Base-by-base conservation (phyloP, 1,140 invertebrate species). In the Campoletis sonorensis region DNA sequence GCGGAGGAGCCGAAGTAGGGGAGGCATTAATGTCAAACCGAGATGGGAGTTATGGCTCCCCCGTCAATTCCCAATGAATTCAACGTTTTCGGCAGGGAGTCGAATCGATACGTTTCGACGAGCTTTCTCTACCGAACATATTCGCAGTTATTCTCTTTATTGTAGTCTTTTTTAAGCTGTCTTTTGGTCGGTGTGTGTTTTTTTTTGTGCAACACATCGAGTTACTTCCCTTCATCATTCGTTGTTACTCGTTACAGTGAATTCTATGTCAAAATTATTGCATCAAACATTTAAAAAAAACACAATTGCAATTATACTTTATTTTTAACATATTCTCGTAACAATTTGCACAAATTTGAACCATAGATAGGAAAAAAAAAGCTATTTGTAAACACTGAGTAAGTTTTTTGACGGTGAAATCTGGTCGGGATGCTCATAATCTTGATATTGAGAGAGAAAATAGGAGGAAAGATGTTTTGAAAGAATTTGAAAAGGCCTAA, bases 21-120 rank as follows among this genome's bases (percentile, higher is more conserved):
- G 88, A 88, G 86, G 89, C 91, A 92, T 92, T 92, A 92, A 91
- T 88, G 91, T 92, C 91, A 91, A 91, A 91, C 86, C 86, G 87
- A 91, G 89, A 92, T 89, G 90, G 87, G 86, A 92, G 88, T 92
- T 92, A 92, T 92, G 90, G 91, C 90, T 92, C 91, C 91, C 91
- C 90, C 91, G 91, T 92, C 91, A 92, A 91, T 92, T 92, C 89
- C 88, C 89, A 92, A 92, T 90, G 91, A 92, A 92, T 92, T 92
- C 90, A 91, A 89, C 91, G 87, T 92, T 92, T 92, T 92, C 89
- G 86, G 86, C 85, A 85, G 85, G 79, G 33, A 67, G 58, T 58
- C 61, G 86, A 91, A 92, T 92, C 91, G 90, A 92, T 91, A 89
- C 86, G 86, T 85, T 84, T 88, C 86, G 86, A 86, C 84, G 86